These are phyloP conservation scores for Eufriesea mexicana DNA, from an alignment of 1,140 invertebrate genomes.

Conservation along the genomic window DNA sequence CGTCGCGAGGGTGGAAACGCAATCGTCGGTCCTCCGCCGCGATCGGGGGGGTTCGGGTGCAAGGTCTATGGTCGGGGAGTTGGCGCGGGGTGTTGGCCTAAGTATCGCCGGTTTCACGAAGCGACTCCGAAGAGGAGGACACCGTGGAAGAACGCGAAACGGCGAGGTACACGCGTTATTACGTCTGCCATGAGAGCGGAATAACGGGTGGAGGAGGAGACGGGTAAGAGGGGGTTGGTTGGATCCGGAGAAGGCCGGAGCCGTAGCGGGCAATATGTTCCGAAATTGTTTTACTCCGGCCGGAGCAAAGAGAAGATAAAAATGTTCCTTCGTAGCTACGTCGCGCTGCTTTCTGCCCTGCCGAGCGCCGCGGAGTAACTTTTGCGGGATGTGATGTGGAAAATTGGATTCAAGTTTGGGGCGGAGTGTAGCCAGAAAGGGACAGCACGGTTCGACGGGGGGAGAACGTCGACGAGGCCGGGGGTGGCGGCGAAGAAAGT, in stretches of 20 bases:
- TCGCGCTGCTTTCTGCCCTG: constrained; percentile 56
- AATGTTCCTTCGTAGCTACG: constrained; percentile 66
- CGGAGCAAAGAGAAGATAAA: constrained; percentile 64
- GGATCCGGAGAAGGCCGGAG: constrained; percentile 8
- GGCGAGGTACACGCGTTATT: constrained; percentile 68
- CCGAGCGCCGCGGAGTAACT: constrained; percentile 72
- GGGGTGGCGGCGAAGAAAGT: neutral
- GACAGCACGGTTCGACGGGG: constrained; percentile 12
- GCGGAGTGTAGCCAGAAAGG: constrained; percentile 56
- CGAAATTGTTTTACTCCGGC: constrained; percentile 74
- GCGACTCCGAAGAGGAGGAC: neutral
- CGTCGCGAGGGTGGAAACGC: neutral
- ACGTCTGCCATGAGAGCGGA: constrained; percentile 60
- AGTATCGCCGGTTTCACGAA: neutral
- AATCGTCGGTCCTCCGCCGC: neutral
- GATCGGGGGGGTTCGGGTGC: neutral
- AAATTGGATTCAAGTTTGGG: constrained; percentile 77
- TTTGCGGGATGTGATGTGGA: constrained; percentile 77
- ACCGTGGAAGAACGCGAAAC: constrained; percentile 24
- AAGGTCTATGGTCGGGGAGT: neutral
- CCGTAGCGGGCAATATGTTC: constrained; percentile 72
- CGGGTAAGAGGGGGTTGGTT: neutral
- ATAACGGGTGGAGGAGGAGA: constrained; percentile 26
- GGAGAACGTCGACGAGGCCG: neutral
- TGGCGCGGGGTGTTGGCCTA: neutral